These are phyloP conservation scores for Apoda limacodes DNA, from an alignment of 2,888 invertebrate species.

Conservation along the genomic window DNA sequence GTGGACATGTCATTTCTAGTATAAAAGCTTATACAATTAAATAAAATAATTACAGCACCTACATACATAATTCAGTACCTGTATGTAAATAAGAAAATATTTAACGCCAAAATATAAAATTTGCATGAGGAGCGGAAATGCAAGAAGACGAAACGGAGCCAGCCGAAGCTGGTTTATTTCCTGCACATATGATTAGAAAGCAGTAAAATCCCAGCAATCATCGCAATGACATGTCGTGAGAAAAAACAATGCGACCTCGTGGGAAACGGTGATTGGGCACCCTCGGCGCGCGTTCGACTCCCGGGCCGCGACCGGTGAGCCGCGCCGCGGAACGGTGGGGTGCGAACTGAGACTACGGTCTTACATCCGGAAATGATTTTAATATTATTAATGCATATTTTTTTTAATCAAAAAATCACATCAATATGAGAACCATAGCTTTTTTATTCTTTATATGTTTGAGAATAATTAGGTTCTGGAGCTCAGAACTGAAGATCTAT, in stretches of 20 bases:
- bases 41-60: too few species aligned
- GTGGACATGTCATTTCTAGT: too few species aligned
- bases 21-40: too few species aligned
- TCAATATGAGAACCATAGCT: too few species aligned
- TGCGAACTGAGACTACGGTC: slow-evolving; percentile 43
- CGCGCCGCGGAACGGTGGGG: slow-evolving; percentile 55
- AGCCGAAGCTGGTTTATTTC: too few species aligned
- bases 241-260: slow-evolving; percentile 52
- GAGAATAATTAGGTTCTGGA: slow-evolving; percentile 16
- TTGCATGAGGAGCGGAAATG: too few species aligned
- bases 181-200: slow-evolving; percentile 44
- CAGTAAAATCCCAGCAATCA: slow-evolving; percentile 39
- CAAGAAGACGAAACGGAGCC: too few species aligned
- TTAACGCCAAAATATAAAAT: too few species aligned
- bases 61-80: too few species aligned
- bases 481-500: slow-evolving; percentile 11
- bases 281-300: slow-evolving; percentile 43
- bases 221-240: slow-evolving; percentile 60
- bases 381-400: slow-evolving; percentile 33
- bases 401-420: slow-evolving; percentile 17
- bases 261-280: slow-evolving; percentile 56
- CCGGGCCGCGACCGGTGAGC: slow-evolving; percentile 28
- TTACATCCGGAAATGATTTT: slow-evolving; percentile 48
- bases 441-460: slow-evolving; percentile 14
- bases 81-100: too few species aligned